These are phyloP conservation scores for Nyctibius grandis DNA, from an alignment of 2,797 vertebrate species.

Conservation along the genomic window DNA sequence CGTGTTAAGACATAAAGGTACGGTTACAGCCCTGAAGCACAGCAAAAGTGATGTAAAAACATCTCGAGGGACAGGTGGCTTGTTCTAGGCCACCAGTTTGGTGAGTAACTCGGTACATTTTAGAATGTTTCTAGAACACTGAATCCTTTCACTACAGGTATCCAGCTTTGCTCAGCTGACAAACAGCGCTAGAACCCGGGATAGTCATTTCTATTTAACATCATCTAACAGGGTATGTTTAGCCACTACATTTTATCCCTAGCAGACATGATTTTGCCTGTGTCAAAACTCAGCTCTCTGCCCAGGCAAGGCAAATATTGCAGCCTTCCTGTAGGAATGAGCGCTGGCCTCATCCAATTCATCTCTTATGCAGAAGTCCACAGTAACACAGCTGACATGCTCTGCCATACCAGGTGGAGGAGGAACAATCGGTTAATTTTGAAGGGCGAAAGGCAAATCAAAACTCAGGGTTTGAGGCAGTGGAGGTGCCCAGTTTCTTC, in stretches of 20 bases:
- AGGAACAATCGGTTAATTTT: conserved; percentile 51
- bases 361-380: conserved; percentile 66
- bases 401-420: conserved; percentile 59
- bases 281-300: conserved; percentile 54
- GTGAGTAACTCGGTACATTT: neutral
- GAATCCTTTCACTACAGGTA: conserved; percentile 48
- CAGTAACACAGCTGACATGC: conserved; percentile 59
- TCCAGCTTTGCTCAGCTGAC: conserved; percentile 63
- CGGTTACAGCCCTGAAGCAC: conserved; percentile 31
- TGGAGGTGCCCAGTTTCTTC: conserved; percentile 52
- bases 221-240: conserved; percentile 46
- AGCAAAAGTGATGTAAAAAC: conserved; percentile 30
- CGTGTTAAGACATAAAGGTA: conserved; percentile 1
- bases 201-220: neutral
- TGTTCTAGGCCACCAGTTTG: neutral
- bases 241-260: conserved; percentile 21
- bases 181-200: conserved; percentile 52
- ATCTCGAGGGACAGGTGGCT: neutral
- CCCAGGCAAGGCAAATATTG: conserved; percentile 60
- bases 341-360: conserved; percentile 64
- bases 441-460: conserved; percentile 52
- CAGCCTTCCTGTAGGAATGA: conserved; percentile 61
- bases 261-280: conserved; percentile 53
- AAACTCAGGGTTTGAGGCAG: conserved; percentile 34
- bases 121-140: conserved; percentile 31